phyloP scores from a whole-genome alignment of 2,888 invertebrate genomes.

The Cactoblastis cactorum region DNA sequence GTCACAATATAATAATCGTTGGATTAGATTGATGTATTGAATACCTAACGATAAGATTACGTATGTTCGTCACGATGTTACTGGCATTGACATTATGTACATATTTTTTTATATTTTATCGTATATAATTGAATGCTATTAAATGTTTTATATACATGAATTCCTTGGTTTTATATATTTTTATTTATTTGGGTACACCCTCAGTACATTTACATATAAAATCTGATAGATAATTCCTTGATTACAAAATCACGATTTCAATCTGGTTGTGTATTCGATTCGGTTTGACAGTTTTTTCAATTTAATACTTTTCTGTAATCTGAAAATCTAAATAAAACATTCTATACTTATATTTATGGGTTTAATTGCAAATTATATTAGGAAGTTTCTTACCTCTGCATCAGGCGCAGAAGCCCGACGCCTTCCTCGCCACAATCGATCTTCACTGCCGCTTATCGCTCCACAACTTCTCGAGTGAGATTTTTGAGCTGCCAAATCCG shows the following conservation, averaged over 20 bases:
- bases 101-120: constrained; percentile 2
- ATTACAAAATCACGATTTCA: neutral
- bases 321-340: no score
- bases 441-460: constrained; percentile 87
- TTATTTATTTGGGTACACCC: no score
- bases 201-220: no score
- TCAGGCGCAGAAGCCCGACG: constrained; percentile 70
- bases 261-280: neutral
- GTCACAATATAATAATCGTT: neutral
- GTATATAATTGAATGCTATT: neutral
- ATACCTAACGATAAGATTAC: constrained; percentile 6
- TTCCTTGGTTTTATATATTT: no score
- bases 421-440: constrained; percentile 69
- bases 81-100: constrained; percentile 11
- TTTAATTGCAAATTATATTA: neutral
- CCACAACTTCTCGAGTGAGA: constrained; percentile 91
- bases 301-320: no score
- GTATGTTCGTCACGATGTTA: constrained; percentile 4
- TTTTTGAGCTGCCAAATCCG: constrained; percentile 87
- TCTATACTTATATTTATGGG: no score
- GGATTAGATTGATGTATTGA: constrained; percentile 6
- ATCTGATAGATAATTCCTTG: no score
- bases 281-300: neutral
- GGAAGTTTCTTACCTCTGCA: constrained; percentile 59
- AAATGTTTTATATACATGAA: neutral